Base-by-base conservation (phyloP, 1,140 invertebrate species). In the Sitobion miscanthi region DNA sequence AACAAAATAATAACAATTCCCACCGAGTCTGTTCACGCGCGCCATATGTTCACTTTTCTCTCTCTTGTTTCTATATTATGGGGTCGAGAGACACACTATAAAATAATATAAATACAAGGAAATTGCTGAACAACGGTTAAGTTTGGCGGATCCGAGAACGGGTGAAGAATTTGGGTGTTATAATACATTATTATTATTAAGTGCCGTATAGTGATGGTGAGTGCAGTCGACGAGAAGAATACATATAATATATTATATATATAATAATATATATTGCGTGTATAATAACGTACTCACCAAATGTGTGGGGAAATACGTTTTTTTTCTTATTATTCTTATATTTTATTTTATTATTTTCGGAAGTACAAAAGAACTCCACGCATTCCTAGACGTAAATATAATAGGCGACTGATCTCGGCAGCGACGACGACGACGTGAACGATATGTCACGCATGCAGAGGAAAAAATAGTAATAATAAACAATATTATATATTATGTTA, bases 301-400 rank as follows among this genome's bases (percentile, higher is more conserved):
- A 45, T 42, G 83, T 17, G n/a, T 2, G n/a, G 23, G 30, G 62
- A 77, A 14, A 77, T 77, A 77, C 62, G 30, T n/a, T 77, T 77
- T 69, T n/a, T 69, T 35, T 69, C 11, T 30, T 62, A 30, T 62
- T 62, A 30, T 62, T 62, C 25, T 62, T 62, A 62, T 30, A 8
- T 62, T 62, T 62, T 82, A 82, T 83, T 83, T 38, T 83, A 52
- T 88, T 88, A 88, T 88, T 88, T 90, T 90, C 23, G 49, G 52
- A 62, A 90, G 38, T 35, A 90, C 52, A 92, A 92, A 92, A 92
- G 91, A 92, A 82, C 91, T 92, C 91, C 42, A 85, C 91, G 77
- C 91, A 92, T 92, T 92, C 91, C 49, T 92, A 92, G 90, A 88
- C 47, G n/a, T 52, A 47, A 45, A 69, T 69, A 47, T 90, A 69